These are phyloP conservation scores for Muraenolepis orangiensis DNA, from an alignment of 2,797 vertebrate genomes.

Conservation along the genomic window DNA sequence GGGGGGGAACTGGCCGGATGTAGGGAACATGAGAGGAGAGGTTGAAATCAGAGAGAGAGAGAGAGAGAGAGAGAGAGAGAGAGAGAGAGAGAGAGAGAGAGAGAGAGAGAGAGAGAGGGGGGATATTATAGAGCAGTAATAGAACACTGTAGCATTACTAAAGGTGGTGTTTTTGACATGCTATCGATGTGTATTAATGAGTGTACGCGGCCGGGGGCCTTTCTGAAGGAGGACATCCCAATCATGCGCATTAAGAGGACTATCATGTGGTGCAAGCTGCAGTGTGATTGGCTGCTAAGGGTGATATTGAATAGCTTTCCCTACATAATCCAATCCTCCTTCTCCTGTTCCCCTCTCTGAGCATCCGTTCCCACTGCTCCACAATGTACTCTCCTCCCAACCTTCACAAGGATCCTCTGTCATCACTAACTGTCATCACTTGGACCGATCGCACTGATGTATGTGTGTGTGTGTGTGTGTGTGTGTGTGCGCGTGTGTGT, in stretches of 20 bases:
- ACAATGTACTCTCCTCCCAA: slow-evolving; percentile 38
- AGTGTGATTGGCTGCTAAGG: neutral
- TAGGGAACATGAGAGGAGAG: neutral
- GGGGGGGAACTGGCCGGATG: neutral
- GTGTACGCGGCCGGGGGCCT: neutral
- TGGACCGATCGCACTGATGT: neutral
- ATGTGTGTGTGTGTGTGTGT: neutral
- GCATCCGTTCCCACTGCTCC: slow-evolving; percentile 49
- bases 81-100: too few relatives aligned
- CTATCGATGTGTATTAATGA: neutral
- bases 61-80: slow-evolving; percentile 22
- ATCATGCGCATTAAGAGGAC: slow-evolving; percentile 43
- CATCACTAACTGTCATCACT: too few relatives aligned
- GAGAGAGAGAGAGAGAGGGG: too few relatives aligned
- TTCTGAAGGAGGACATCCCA: slow-evolving; percentile 20
- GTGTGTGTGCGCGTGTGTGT: neutral
- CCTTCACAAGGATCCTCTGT: neutral
- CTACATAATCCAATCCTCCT: slow-evolving; percentile 59
- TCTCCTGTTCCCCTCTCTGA: slow-evolving; percentile 47
- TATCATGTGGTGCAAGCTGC: neutral
- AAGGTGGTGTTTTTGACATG: neutral
- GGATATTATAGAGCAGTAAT: neutral
- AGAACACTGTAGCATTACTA: neutral
- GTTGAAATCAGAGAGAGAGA: neutral
- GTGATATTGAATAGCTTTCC: slow-evolving; percentile 43